Percentiles rank a stretch among this genome's conserved stretches.
Conservation (phyloP, 2,113 vertebrate genomes). For the Antennarius striatus region DNA sequence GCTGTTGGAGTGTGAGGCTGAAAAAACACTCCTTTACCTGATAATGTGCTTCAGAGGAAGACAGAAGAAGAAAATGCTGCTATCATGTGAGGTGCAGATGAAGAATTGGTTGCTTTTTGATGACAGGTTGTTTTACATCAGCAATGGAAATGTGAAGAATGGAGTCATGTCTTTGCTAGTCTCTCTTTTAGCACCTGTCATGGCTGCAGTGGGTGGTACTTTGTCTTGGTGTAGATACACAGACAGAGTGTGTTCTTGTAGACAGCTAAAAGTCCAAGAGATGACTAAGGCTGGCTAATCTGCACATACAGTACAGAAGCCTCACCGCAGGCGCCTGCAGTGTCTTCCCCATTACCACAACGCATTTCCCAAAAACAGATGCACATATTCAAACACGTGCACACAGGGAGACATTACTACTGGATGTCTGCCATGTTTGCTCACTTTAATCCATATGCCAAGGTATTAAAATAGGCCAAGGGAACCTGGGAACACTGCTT, state of each 20-base stretch:
- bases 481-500: constrained; percentile 46
- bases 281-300: constrained; percentile 4
- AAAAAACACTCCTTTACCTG: too few relatives aligned
- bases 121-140: constrained; percentile 16
- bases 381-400: constrained; percentile 20
- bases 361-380: constrained; percentile 42
- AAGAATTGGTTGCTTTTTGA: too few relatives aligned
- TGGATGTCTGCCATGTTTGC: constrained; percentile 61
- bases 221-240: constrained; percentile 43
- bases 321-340: constrained; percentile 64
- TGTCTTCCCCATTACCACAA: constrained; percentile 48
- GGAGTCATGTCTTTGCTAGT: constrained; percentile 40
- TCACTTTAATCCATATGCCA: constrained; percentile 65
- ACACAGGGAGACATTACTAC: constrained; percentile 40
- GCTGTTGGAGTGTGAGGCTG: neutral
- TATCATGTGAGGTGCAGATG: neutral
- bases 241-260: constrained; percentile 21
- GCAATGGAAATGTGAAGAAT: constrained; percentile 16
- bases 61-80: constrained; percentile 14
- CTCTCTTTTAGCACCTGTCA: constrained; percentile 67
- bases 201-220: constrained; percentile 55
- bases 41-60: neutral
- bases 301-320: constrained; percentile 33
- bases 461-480: constrained; percentile 16
- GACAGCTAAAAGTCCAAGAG: constrained; percentile 14